Percentiles rank a stretch among this genome's conserved stretches.
Evolutionary conservation across 1,140 invertebrate genomes (phyloP).

Genomic region (Condylostylus longicornis): DNA sequence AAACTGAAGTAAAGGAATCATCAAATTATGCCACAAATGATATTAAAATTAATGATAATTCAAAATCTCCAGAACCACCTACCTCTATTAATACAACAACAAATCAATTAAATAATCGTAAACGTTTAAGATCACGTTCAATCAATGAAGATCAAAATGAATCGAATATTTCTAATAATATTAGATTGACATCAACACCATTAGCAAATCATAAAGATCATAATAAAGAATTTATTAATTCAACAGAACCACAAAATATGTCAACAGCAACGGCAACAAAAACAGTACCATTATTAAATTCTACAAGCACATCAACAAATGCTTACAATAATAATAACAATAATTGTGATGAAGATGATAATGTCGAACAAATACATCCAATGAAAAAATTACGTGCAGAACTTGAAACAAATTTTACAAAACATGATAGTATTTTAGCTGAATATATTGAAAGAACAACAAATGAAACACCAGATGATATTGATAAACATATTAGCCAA

Average conservation of each 20-base stretch:
- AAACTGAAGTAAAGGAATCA: background rate
- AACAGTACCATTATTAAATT: background rate
- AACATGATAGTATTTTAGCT: conserved; percentile 40
- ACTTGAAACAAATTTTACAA: conserved; percentile 37
- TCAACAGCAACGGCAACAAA: background rate
- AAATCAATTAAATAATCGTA: background rate
- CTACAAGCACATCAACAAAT: background rate
- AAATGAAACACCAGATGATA: conserved; percentile 39
- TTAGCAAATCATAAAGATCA: background rate
- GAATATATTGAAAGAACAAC: conserved; percentile 43
- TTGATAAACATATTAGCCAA: conserved; percentile 41
- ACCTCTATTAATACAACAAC: background rate
- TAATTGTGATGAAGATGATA: no score
- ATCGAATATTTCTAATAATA: background rate
- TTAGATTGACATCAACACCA: background rate
- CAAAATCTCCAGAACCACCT: background rate
- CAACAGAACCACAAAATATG: background rate
- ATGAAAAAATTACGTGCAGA: conserved; percentile 37
- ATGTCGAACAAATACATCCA: conserved; percentile 18
- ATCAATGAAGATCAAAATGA: background rate
- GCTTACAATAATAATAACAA: background rate
- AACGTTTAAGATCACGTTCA: background rate
- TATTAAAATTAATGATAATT: background rate
- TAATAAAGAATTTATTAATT: background rate
- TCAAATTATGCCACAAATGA: background rate